These are phyloP conservation scores for Papilio protenor DNA, from an alignment of 2,888 invertebrate genomes.

Conservation along the genomic window DNA sequence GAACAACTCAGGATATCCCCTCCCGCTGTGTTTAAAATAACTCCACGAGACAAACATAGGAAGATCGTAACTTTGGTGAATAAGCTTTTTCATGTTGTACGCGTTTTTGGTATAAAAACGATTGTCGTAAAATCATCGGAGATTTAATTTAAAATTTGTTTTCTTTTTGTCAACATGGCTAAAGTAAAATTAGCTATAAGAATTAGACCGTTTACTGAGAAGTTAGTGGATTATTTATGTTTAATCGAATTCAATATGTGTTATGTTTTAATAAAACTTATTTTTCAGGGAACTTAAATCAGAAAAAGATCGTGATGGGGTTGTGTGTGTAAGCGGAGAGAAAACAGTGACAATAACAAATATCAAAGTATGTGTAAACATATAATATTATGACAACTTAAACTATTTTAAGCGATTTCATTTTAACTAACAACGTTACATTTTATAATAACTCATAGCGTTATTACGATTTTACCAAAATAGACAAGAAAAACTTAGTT, in stretches of 20 bases:
- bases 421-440: neutral
- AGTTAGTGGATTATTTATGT: constrained; percentile 74
- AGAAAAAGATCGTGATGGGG: constrained; percentile 68
- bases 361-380: constrained; percentile 78
- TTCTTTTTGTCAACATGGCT: constrained; percentile 72
- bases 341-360: constrained; percentile 84
- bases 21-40: constrained; percentile 41
- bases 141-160: neutral
- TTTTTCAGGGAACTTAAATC: constrained; percentile 70
- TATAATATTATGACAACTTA: neutral
- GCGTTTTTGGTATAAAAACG: neutral
- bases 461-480: neutral
- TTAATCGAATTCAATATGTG: neutral
- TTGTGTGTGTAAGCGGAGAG: constrained; percentile 76
- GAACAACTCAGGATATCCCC: constrained; percentile 38
- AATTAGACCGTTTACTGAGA: constrained; percentile 86
- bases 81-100: neutral
- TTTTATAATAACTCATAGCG: neutral
- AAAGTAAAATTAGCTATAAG: constrained; percentile 87
- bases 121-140: constrained; percentile 21
- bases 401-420: neutral
- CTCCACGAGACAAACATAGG: constrained; percentile 14
- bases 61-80: constrained; percentile 22
- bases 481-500: neutral
- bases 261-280: constrained; percentile 26